Evolutionary conservation across 2,888 invertebrate genomes (phyloP).

Genomic region (Chrysolina haemoptera): DNA sequence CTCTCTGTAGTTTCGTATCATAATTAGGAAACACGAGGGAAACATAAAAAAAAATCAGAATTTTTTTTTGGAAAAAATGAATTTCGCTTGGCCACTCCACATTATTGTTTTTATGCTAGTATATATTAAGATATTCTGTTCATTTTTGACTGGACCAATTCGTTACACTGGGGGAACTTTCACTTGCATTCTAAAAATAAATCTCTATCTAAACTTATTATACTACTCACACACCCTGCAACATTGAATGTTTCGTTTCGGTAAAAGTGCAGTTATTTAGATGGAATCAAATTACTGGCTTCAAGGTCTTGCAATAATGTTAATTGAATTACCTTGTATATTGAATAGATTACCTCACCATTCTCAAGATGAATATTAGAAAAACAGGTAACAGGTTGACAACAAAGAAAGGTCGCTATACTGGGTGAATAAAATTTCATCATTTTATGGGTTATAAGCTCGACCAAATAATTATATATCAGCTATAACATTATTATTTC

Average conservation of each 20-base stretch:
- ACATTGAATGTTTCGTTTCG: neutral
- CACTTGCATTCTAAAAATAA: slow-evolving; percentile 3
- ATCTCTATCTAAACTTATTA: neutral
- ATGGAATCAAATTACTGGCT: neutral
- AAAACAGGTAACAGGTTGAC: neutral
- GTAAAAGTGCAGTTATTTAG: slow-evolving; percentile 2
- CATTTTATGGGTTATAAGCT: too few relatives aligned
- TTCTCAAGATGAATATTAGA: neutral
- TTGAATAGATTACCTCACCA: neutral
- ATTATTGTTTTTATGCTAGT: too few relatives aligned
- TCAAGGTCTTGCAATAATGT: neutral
- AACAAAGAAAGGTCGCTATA: neutral
- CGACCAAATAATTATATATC: too few relatives aligned
- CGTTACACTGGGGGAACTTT: slow-evolving; percentile 1
- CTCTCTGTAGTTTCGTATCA: too few relatives aligned
- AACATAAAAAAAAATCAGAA: too few relatives aligned
- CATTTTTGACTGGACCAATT: neutral
- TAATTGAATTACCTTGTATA: neutral
- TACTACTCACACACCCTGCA: slow-evolving; percentile 4
- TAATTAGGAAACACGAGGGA: too few relatives aligned
- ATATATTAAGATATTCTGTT: too few relatives aligned
- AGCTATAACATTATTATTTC: too few relatives aligned
- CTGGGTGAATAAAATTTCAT: too few relatives aligned
- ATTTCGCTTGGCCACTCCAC: too few relatives aligned
- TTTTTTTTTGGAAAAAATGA: too few relatives aligned